These are phyloP conservation scores for Nomada flava DNA, from an alignment of 2,888 invertebrate genomes.

Conservation along the genomic window DNA sequence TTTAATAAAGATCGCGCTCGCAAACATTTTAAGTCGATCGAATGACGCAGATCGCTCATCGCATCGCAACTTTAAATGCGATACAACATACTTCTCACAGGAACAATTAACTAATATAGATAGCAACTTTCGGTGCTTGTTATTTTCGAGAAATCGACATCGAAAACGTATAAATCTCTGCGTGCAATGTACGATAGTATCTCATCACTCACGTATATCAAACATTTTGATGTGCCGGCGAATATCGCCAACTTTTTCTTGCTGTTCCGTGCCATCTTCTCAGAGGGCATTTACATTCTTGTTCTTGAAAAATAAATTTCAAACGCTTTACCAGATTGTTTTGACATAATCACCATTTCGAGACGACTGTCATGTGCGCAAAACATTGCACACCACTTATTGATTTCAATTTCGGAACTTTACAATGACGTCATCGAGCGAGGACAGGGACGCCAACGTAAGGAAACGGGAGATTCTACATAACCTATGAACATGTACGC, in stretches of 20 bases:
- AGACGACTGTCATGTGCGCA: constrained; percentile 74
- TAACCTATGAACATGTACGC: background rate
- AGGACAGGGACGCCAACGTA: constrained; percentile 46
- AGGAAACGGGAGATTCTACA: background rate
- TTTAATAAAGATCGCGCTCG: background rate
- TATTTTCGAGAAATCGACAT: constrained; percentile 1
- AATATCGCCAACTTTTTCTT: constrained; percentile 82
- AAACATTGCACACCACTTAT: constrained; percentile 79
- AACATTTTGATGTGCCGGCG: constrained; percentile 81
- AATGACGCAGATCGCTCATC: background rate
- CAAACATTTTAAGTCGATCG: background rate
- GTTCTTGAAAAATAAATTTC: constrained; percentile 68
- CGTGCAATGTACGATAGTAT: background rate
- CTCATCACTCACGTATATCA: constrained; percentile 80
- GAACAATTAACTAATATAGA: no score
- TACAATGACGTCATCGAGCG: constrained; percentile 76
- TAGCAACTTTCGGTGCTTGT: background rate
- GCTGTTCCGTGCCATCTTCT: constrained; percentile 76
- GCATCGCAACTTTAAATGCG: background rate
- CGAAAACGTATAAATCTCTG: background rate
- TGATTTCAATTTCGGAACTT: constrained; percentile 82
- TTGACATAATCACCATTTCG: constrained; percentile 82
- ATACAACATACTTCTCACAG: background rate
- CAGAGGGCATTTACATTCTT: constrained; percentile 28
- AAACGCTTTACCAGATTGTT: constrained; percentile 74